A percentile compares a stretch with the other conserved stretches of the same genome.
Conservation (phyloP, 1,140 invertebrate species). For the Mycetomoellerius zeteki region DNA sequence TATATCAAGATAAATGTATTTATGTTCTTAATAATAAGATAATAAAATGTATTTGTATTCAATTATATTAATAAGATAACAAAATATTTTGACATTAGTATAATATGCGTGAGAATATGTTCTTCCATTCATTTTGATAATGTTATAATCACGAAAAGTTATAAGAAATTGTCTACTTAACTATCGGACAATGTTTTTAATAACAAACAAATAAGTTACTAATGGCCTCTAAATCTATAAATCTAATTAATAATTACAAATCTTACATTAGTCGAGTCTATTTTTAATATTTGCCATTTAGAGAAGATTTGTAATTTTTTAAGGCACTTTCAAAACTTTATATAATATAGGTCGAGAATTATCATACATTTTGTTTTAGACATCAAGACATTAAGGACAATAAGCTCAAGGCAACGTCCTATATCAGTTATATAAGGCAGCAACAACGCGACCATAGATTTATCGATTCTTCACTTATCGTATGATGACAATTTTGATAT, state of each 20-base stretch:
- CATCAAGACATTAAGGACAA: constrained; percentile 70
- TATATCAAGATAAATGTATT: not conserved
- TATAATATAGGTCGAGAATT: not conserved
- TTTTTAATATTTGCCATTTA: not conserved
- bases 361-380: not conserved
- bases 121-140: not conserved
- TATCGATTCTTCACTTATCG: constrained; percentile 76
- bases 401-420: constrained; percentile 75
- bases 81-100: not conserved
- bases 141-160: not conserved
- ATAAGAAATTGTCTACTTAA: not conserved
- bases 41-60: not conserved
- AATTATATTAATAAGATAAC: not conserved
- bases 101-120: not conserved
- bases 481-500: constrained; percentile 36
- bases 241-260: not conserved
- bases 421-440: constrained; percentile 71
- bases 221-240: not conserved
- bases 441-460: constrained; percentile 74
- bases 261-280: not conserved
- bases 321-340: not conserved
- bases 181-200: not conserved
- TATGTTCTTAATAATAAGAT: not conserved
- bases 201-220: not conserved
- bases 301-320: not conserved